These are phyloP conservation scores for Cephus cinctus DNA, from an alignment of 1,140 invertebrate species.

Conservation along the genomic window DNA sequence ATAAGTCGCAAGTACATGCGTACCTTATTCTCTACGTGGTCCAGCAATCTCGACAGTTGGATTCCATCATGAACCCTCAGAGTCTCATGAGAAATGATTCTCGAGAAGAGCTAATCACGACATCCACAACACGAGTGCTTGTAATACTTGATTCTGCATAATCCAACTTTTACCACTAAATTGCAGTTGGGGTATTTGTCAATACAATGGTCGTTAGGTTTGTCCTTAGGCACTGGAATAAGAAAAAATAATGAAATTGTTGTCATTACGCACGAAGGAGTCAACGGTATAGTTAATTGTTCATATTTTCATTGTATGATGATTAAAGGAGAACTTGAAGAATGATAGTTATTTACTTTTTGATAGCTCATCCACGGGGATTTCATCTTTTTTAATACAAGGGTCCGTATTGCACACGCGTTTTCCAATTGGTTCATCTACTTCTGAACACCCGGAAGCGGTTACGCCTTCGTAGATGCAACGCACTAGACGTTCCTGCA, in stretches of 20 bases:
- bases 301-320: not conserved
- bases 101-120: slow-evolving; percentile 33
- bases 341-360: not conserved
- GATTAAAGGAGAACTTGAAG: not conserved
- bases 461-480: slow-evolving; percentile 41
- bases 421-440: slow-evolving; percentile 25
- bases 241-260: not conserved
- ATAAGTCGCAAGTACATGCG: no score
- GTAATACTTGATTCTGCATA: slow-evolving; percentile 84
- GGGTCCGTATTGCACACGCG: slow-evolving; percentile 32
- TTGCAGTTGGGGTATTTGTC: slow-evolving; percentile 77
- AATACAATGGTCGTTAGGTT: slow-evolving; percentile 57
- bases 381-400: slow-evolving; percentile 28
- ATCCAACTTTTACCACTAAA: slow-evolving; percentile 73
- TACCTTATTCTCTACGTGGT: no score
- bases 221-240: slow-evolving; percentile 11
- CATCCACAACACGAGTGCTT: slow-evolving; percentile 75
- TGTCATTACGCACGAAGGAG: not conserved
- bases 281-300: not conserved
- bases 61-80: no score
- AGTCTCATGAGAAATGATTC: no score
- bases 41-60: no score
- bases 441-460: slow-evolving; percentile 25
- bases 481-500: slow-evolving; percentile 58
- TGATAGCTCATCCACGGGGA: not conserved